These are phyloP conservation scores for Amblyteles armatorius DNA, from an alignment of 2,888 invertebrate genomes.

Conservation along the genomic window DNA sequence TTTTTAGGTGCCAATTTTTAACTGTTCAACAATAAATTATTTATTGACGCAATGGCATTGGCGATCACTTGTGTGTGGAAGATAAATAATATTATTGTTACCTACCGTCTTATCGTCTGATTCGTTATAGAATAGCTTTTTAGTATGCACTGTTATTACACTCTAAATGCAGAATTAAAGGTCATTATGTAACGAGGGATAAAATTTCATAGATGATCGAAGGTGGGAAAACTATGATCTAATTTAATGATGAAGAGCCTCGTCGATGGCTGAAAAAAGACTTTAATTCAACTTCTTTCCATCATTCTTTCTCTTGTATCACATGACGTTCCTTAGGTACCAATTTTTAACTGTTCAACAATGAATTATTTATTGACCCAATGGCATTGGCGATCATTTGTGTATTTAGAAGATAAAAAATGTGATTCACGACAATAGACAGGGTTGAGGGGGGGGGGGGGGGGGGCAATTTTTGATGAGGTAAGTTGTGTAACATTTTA, in stretches of 20 bases:
- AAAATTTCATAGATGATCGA: not conserved
- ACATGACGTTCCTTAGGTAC: conserved; percentile 57
- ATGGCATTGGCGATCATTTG: conserved; percentile 6
- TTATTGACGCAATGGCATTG: conserved; percentile 3
- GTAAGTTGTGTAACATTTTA: not conserved
- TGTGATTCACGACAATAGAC: not conserved
- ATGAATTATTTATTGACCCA: conserved; percentile 15
- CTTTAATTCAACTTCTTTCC: conserved; percentile 45
- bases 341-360: conserved; percentile 31
- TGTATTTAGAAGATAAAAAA: conserved; percentile 12
- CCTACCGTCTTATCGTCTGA: not conserved
- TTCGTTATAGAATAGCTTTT: not conserved
- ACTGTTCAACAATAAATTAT: conserved; percentile 28
- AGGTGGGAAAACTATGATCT: conserved; percentile 4
- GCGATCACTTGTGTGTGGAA: conserved; percentile 10
- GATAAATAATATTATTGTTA: not conserved
- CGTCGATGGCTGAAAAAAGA: conserved; percentile 39
- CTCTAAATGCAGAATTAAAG: not conserved
- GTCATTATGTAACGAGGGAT: not conserved
- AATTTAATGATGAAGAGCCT: conserved; percentile 33
- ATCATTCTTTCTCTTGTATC: conserved; percentile 42
- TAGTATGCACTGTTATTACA: not conserved
- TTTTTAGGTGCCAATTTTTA: conserved; percentile 45
- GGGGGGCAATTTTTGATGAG: not conserved
- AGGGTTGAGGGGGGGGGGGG: no score